Percentiles rank a stretch among this genome's conserved stretches.
These are phyloP conservation scores for Brachystomella parvula DNA, from an alignment of 1,140 invertebrate species.

Conservation along the genomic window DNA sequence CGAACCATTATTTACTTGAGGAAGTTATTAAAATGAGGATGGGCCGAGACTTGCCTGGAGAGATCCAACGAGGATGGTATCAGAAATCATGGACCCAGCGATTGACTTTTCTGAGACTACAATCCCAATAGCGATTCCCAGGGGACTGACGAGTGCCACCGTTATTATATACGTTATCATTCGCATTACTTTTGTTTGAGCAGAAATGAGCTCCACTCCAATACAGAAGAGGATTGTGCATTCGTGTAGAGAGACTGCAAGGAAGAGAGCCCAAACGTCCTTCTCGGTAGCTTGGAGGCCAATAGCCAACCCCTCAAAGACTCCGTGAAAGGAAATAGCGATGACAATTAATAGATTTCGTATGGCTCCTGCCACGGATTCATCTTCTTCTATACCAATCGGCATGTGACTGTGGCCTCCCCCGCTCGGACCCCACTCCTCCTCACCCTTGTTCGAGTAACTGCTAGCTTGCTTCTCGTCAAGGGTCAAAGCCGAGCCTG, in stretches of 20 bases:
- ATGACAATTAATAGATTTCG: slow-evolving; percentile 49
- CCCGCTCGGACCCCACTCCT: neutral
- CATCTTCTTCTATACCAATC: slow-evolving; percentile 21
- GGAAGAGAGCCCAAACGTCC: slow-evolving; percentile 49
- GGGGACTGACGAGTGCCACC: slow-evolving; percentile 42
- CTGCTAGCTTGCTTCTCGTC: neutral
- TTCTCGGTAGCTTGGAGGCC: slow-evolving; percentile 58
- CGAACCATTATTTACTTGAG: neutral
- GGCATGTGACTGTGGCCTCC: slow-evolving; percentile 37
- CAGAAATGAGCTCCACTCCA: slow-evolving; percentile 43
- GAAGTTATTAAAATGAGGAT: neutral
- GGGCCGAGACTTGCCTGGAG: slow-evolving; percentile 38
- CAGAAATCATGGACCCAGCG: slow-evolving; percentile 20
- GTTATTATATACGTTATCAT: slow-evolving; percentile 43
- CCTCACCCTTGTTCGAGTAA: neutral
- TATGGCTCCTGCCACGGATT: slow-evolving; percentile 38
- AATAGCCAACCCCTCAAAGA: slow-evolving; percentile 65
- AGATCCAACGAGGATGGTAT: slow-evolving; percentile 39
- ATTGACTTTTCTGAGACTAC: slow-evolving; percentile 40
- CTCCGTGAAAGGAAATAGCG: slow-evolving; percentile 56
- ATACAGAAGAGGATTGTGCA: slow-evolving; percentile 49
- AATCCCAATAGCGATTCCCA: slow-evolving; percentile 44
- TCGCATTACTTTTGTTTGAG: slow-evolving; percentile 39
- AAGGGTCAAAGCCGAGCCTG: neutral
- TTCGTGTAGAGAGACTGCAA: slow-evolving; percentile 51